phyloP scores from a whole-genome alignment of 64 coral and sea anemone genomes.

The Trachythela sp. region DNA sequence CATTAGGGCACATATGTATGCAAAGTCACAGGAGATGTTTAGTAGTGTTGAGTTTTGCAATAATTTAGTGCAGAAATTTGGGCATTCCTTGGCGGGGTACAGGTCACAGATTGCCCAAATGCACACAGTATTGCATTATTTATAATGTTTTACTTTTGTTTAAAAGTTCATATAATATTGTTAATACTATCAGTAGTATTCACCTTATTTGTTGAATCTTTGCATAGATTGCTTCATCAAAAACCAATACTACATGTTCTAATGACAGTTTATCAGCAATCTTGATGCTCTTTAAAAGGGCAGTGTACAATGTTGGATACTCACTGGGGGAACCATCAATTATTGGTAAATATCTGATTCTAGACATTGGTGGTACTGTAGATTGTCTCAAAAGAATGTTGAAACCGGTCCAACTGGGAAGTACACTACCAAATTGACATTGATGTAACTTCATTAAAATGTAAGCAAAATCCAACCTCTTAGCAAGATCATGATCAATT shows the following conservation, averaged over 20 bases:
- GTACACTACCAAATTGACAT: neutral
- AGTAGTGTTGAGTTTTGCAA: too few species aligned
- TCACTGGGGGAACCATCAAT: neutral
- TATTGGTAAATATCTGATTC: conserved; percentile 10
- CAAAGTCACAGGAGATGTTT: too few species aligned
- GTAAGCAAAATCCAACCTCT: too few species aligned
- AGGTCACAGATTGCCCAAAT: too few species aligned
- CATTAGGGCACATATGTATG: too few species aligned
- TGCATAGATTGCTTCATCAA: conserved; percentile 1
- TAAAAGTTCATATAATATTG: too few species aligned
- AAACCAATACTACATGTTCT: neutral
- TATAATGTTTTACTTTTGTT: too few species aligned
- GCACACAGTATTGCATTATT: too few species aligned
- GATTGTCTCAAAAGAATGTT: neutral
- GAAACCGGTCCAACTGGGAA: neutral
- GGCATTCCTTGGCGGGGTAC: too few species aligned
- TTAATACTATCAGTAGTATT: neutral
- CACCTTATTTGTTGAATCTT: neutral
- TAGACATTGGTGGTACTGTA: neutral
- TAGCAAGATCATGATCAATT: too few species aligned
- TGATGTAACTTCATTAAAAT: too few species aligned
- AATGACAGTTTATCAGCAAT: neutral
- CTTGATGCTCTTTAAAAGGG: neutral
- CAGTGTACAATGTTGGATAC: conserved; percentile 13
- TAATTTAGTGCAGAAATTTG: too few species aligned